Base-by-base conservation (phyloP, 2,113 vertebrate genomes). In the Melanerpes aurifrons region DNA sequence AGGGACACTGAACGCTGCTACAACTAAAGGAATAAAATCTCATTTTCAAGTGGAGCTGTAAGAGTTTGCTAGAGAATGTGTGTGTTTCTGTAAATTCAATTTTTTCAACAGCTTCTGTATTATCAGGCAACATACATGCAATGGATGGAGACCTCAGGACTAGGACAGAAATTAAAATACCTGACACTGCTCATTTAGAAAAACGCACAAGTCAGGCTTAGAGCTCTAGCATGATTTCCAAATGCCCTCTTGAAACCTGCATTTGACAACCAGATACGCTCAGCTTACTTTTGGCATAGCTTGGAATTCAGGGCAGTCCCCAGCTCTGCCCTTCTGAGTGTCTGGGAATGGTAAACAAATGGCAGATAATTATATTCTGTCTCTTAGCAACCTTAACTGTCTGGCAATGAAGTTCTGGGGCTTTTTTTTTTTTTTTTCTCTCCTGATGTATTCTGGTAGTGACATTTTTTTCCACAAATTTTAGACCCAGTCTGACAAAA, bases 331-430 rank as follows among this genome's bases (percentile, higher is more conserved):
- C 85, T 87, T 91, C 58, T 63, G 56, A 90, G 67, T 86, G 95
- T 86, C 96, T 69, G 45, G 86, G 77, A 90, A 93, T 78, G 79
- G 94, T 94, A 93, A 95, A 94, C 91, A 95, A 94, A 94, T 71
- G 84, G 82, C 87, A 89, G 59, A 91, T 96, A 95, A 96, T 96
- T 92, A 87, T 53, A 85, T 94, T 79, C 82, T 3, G 84, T 96
- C 78, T 95, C 95, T 92, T 96, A 96, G 96, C 92, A 96, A 96
- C 96, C 87, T 71, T 67, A 87, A 91, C 92, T 68, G 21, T 71
- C 64, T 93, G 61, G 78, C 87, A 85, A 58, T 74, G 68, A 92
- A 95, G 91, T 82, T 92, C 75, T 2, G 58, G 24, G 81, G 10
- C 28, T 57, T 48, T 62, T 58, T 87, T 71, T 54, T 87, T 72